Percentiles rank a stretch among this genome's conserved stretches.
Evolutionary conservation across 2,113 vertebrate genomes (phyloP).

Genomic region (Ctenomys sociabilis): DNA sequence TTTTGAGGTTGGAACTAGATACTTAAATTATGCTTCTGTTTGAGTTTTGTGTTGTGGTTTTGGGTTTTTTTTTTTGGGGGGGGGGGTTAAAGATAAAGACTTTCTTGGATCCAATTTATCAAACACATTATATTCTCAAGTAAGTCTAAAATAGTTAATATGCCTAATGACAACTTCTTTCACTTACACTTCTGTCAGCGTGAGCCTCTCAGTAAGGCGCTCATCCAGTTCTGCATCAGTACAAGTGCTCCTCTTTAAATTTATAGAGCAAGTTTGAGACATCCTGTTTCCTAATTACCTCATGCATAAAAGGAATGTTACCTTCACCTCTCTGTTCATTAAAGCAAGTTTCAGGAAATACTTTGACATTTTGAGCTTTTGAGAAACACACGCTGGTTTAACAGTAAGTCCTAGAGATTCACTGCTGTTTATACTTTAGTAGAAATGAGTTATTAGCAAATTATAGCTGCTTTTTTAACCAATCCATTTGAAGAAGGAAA

Average conservation of each 20-base stretch:
- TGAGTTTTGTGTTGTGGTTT: background rate
- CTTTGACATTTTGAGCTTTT: constrained; percentile 64
- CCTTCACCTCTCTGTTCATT: constrained; percentile 80
- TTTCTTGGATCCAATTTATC: constrained; percentile 33
- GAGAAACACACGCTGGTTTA: constrained; percentile 54
- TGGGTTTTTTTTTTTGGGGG: constrained; percentile 1
- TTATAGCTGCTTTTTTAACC: constrained; percentile 44
- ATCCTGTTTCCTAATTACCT: constrained; percentile 85
- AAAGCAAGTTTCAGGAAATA: constrained; percentile 75
- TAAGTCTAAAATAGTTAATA: constrained; percentile 62
- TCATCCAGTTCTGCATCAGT: constrained; percentile 65
- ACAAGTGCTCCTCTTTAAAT: constrained; percentile 79
- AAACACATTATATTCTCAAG: constrained; percentile 16
- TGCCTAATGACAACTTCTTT: constrained; percentile 41
- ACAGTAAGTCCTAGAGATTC: constrained; percentile 56
- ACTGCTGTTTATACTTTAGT: constrained; percentile 18
- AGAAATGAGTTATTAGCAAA: constrained; percentile 13
- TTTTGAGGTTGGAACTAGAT: background rate
- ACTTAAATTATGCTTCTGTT: background rate
- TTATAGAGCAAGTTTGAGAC: constrained; percentile 75
- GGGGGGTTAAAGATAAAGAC: background rate
- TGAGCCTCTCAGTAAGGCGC: constrained; percentile 68
- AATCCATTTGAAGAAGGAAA: constrained; percentile 9
- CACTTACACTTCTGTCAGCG: constrained; percentile 63
- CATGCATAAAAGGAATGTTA: constrained; percentile 53